These are phyloP conservation scores for Melierax canorus DNA, from an alignment of 2,113 vertebrate genomes.

Conservation along the genomic window DNA sequence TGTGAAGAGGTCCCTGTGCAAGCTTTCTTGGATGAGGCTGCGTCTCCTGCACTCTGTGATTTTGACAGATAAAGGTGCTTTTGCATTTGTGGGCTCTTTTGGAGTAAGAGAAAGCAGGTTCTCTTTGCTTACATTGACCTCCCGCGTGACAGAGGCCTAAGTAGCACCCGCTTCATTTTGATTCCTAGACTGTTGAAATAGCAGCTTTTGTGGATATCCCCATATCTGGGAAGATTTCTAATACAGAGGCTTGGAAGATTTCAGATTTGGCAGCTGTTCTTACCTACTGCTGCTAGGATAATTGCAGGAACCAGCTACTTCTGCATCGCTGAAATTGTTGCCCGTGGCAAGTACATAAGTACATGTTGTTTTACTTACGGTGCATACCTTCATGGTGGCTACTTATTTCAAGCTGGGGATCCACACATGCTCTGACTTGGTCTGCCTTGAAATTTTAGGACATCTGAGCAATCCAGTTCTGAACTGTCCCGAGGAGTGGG, in stretches of 20 bases:
- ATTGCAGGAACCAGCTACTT: slow-evolving; percentile 25
- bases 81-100: not conserved
- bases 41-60: not conserved
- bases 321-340: not conserved
- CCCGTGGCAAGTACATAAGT: not conserved
- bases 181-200: not conserved
- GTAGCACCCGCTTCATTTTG: not conserved
- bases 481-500: not conserved
- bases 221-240: not conserved
- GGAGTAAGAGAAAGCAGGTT: not conserved
- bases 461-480: not conserved
- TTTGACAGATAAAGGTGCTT: not conserved
- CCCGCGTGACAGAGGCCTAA: not conserved
- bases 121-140: not conserved
- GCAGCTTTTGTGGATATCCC: not conserved
- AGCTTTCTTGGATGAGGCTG: not conserved
- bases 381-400: not conserved
- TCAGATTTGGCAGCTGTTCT: slow-evolving; percentile 9
- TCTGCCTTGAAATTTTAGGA: not conserved
- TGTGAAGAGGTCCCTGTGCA: not conserved
- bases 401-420: not conserved
- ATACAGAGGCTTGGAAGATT: not conserved
- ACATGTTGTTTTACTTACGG: not conserved
- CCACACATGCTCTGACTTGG: not conserved
- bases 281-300: slow-evolving; percentile 41